Conservation (phyloP, 2,113 vertebrate genomes). For the Gymnobelideus leadbeateri region DNA sequence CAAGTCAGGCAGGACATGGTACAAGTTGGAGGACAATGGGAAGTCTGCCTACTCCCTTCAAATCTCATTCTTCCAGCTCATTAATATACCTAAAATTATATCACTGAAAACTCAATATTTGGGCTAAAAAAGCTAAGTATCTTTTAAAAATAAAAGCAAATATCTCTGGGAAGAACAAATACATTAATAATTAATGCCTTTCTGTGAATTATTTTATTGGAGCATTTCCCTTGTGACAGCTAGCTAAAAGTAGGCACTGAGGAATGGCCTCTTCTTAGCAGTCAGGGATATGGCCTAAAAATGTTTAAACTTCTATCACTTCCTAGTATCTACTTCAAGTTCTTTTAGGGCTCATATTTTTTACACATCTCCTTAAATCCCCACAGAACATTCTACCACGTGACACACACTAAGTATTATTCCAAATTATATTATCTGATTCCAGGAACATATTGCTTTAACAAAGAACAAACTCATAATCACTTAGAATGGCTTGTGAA, state of each 20-base stretch:
- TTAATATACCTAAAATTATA: not conserved
- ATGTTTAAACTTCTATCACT: not conserved
- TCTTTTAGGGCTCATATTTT: not conserved
- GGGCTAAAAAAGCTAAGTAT: not conserved
- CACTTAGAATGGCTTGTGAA: not conserved
- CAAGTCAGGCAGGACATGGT: not conserved
- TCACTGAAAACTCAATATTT: not conserved
- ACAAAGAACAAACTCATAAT: slow-evolving; percentile 10
- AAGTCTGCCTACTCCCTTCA: not conserved
- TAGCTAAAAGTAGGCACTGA: not conserved
- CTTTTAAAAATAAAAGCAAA: not conserved
- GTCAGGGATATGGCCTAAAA: not conserved
- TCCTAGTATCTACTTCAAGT: not conserved
- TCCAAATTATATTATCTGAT: not conserved
- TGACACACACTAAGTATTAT: not conserved
- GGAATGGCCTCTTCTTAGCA: not conserved
- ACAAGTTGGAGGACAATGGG: not conserved
- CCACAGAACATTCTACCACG: not conserved
- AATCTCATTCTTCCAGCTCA: not conserved
- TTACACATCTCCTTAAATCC: not conserved
- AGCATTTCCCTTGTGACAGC: not conserved
- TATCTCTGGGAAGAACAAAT: not conserved
- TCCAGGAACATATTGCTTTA: not conserved
- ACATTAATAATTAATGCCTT: not conserved
- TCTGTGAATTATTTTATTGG: not conserved